Percentiles rank a stretch among this genome's conserved stretches.
Conservation (phyloP, 2,113 vertebrate species). For the Sinocyclocheilus grahami region DNA sequence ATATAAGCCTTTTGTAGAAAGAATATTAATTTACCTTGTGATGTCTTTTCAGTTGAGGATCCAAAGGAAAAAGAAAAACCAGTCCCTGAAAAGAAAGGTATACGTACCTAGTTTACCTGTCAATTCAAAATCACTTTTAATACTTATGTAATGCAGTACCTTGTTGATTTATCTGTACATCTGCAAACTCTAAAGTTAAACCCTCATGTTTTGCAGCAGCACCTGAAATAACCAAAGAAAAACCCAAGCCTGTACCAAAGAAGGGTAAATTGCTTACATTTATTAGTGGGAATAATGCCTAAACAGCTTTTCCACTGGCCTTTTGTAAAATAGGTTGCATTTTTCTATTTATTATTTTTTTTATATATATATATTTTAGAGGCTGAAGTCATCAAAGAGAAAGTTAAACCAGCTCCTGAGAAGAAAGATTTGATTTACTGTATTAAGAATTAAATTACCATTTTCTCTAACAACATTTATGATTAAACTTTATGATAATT, state of each 20-base stretch:
- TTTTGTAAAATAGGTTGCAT: not conserved
- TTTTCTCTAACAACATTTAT: not conserved
- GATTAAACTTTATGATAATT: not conserved
- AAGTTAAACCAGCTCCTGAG: not conserved
- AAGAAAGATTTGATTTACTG: conserved; percentile 14
- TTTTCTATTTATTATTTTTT: not conserved
- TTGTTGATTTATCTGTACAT: not conserved
- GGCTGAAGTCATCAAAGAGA: conserved; percentile 27
- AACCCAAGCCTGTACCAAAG: conserved; percentile 19
- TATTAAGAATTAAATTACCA: not conserved
- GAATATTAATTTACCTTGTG: not conserved
- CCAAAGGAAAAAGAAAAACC: conserved; percentile 61
- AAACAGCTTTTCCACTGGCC: not conserved
- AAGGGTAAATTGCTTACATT: conserved; percentile 44
- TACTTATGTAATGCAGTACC: not conserved
- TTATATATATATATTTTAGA: not conserved
- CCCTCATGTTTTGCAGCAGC: not conserved
- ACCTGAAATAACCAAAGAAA: not conserved
- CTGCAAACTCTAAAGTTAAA: not conserved
- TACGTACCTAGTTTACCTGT: not conserved
- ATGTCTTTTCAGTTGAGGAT: conserved; percentile 1
- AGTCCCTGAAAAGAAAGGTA: conserved; percentile 59
- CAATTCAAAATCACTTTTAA: not conserved
- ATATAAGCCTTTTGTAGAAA: not conserved
- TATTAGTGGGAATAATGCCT: too few species aligned